These are phyloP conservation scores for Silurus meridionalis DNA, from an alignment of 2,113 vertebrate species.

Conservation along the genomic window DNA sequence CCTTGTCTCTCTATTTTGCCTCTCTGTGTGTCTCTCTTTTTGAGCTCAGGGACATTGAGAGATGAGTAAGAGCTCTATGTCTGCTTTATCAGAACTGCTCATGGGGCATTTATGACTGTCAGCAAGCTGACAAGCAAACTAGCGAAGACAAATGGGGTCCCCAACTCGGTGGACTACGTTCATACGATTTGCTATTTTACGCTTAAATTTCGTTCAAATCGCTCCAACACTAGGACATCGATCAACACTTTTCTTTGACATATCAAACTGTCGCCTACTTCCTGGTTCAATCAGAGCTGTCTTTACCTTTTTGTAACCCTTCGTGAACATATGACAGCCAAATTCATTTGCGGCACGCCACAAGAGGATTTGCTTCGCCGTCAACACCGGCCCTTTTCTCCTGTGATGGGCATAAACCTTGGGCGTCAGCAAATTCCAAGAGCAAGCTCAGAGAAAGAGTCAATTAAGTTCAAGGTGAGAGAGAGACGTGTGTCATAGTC, in stretches of 20 bases:
- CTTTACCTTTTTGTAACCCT: constrained; percentile 28
- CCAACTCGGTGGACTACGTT: constrained; percentile 14
- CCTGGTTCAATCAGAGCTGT: constrained; percentile 19
- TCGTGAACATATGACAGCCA: constrained; percentile 13
- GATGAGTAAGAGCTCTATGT: constrained; percentile 46
- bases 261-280: neutral
- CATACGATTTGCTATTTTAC: constrained; percentile 2
- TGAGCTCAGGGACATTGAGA: neutral
- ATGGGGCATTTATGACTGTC: constrained; percentile 51
- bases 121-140: constrained; percentile 50
- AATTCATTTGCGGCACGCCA: constrained; percentile 10
- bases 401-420: constrained; percentile 25
- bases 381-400: constrained; percentile 9
- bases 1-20: constrained; percentile 5
- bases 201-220: constrained; percentile 24
- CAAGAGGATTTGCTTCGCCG: neutral
- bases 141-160: constrained; percentile 47
- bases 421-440: constrained; percentile 68
- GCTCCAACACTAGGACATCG: constrained; percentile 19
- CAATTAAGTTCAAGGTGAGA: constrained; percentile 79
- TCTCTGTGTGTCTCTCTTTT: neutral
- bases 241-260: neutral
- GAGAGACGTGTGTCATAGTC: constrained; percentile 70
- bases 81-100: constrained; percentile 43
- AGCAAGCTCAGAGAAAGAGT: constrained; percentile 63